Evolutionary conservation across 2,888 invertebrate genomes (phyloP).

Genomic region (Quadroppia sp.): DNA sequence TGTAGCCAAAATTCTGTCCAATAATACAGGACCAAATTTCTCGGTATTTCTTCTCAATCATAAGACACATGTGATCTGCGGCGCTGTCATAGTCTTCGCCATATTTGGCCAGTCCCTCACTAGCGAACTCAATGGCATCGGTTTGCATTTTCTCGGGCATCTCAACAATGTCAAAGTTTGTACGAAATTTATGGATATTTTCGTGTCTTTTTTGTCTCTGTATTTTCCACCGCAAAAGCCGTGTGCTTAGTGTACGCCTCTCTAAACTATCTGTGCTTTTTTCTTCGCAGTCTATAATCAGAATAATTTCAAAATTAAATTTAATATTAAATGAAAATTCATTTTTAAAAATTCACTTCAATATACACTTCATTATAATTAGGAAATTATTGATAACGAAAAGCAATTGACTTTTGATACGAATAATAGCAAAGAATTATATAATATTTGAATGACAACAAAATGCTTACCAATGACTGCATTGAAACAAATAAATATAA

Average conservation of each 20-base stretch:
- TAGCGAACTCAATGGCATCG: constrained; percentile 39
- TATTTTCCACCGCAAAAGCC: neutral
- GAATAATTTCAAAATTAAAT: too few relatives aligned
- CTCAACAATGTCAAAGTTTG: constrained; percentile 41
- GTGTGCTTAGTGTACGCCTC: neutral
- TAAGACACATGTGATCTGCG: constrained; percentile 37
- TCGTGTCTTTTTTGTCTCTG: constrained; percentile 10
- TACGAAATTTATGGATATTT: constrained; percentile 19
- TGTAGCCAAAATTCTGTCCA: constrained; percentile 35
- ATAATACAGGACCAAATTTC: constrained; percentile 39
- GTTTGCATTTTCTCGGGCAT: constrained; percentile 41
- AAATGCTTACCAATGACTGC: too few relatives aligned
- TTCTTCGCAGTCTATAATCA: too few relatives aligned
- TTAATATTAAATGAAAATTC: too few relatives aligned
- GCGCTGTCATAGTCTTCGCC: constrained; percentile 35
- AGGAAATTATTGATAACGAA: too few relatives aligned
- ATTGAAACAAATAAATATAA: too few relatives aligned
- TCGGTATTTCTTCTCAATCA: constrained; percentile 39
- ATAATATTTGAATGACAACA: too few relatives aligned
- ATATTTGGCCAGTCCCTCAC: constrained; percentile 22
- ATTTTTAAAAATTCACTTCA: too few relatives aligned
- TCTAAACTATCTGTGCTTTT: too few relatives aligned
- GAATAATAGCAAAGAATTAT: too few relatives aligned
- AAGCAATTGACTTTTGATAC: too few relatives aligned
- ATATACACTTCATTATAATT: too few relatives aligned